A percentile compares a stretch with the other conserved stretches of the same genome.
These are phyloP conservation scores for Archips crataeganus DNA, from an alignment of 2,888 invertebrate genomes.

Conservation along the genomic window DNA sequence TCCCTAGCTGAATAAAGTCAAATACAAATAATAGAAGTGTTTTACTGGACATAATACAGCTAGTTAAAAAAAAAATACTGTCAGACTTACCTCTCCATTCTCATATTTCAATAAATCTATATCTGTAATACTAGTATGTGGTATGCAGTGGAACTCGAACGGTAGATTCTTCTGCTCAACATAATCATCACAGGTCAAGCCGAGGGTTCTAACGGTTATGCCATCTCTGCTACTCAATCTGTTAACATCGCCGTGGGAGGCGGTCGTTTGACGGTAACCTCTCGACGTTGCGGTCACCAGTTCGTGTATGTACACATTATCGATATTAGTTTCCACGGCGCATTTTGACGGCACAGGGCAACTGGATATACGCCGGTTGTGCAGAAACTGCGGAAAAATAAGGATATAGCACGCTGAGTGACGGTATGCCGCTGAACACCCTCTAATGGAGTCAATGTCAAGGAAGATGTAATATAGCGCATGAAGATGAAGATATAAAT, in stretches of 20 bases:
- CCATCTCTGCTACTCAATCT: constrained; percentile 52
- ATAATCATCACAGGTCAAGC: constrained; percentile 74
- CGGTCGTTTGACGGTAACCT: constrained; percentile 34
- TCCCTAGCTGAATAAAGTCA: too few relatives aligned
- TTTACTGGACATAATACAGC: too few relatives aligned
- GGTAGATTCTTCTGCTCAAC: constrained; percentile 64
- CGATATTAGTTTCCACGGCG: constrained; percentile 61
- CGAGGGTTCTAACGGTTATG: constrained; percentile 61
- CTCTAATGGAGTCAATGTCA: constrained; percentile 70
- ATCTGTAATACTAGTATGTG: constrained; percentile 65
- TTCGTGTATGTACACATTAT: constrained; percentile 65
- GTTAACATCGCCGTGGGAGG: constrained; percentile 43
- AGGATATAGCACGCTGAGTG: neutral
- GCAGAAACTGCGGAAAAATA: constrained; percentile 66
- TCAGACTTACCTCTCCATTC: constrained; percentile 59
- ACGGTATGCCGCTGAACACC: constrained; percentile 41
- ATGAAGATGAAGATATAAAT: constrained; percentile 24
- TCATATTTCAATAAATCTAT: constrained; percentile 70
- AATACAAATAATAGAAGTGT: too few relatives aligned
- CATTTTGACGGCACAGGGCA: constrained; percentile 68
- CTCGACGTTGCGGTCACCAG: constrained; percentile 48
- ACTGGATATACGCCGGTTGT: constrained; percentile 74
- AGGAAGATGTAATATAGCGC: constrained; percentile 44
- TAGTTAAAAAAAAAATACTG: neutral
- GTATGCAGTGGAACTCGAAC: constrained; percentile 56